A percentile compares a stretch with the other conserved stretches of the same genome.
These are phyloP conservation scores for Beaufortia kweichowensis DNA, from an alignment of 2,113 vertebrate genomes.

Conservation along the genomic window DNA sequence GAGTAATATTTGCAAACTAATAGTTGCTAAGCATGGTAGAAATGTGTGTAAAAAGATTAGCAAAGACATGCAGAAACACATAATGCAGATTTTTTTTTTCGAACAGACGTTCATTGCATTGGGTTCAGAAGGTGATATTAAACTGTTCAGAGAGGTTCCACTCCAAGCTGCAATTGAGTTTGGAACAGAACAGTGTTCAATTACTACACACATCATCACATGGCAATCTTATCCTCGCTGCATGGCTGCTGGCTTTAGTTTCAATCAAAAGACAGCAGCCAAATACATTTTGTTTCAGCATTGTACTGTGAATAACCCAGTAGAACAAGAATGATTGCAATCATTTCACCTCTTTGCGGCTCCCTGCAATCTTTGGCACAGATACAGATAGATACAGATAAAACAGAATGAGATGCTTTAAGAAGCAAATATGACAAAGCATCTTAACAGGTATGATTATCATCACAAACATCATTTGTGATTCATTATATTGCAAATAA, in stretches of 20 bases:
- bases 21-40: background rate
- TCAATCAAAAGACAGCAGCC: constrained; percentile 23
- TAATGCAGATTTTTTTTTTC: constrained; percentile 10
- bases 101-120: constrained; percentile 26
- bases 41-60: background rate
- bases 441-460: no score
- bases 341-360: background rate
- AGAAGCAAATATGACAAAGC: background rate
- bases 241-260: background rate
- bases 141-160: constrained; percentile 18
- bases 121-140: constrained; percentile 23
- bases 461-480: background rate
- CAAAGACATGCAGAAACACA: background rate
- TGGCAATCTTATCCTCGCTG: constrained; percentile 1
- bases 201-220: constrained; percentile 6
- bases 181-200: constrained; percentile 1
- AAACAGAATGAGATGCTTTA: background rate
- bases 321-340: background rate
- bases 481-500: background rate
- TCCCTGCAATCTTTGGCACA: background rate
- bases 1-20: background rate
- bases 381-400: background rate
- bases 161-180: constrained; percentile 8
- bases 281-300: constrained; percentile 5
- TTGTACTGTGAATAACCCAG: background rate